phyloP scores from a whole-genome alignment of 2,888 invertebrate genomes.

The Plusia festucae region DNA sequence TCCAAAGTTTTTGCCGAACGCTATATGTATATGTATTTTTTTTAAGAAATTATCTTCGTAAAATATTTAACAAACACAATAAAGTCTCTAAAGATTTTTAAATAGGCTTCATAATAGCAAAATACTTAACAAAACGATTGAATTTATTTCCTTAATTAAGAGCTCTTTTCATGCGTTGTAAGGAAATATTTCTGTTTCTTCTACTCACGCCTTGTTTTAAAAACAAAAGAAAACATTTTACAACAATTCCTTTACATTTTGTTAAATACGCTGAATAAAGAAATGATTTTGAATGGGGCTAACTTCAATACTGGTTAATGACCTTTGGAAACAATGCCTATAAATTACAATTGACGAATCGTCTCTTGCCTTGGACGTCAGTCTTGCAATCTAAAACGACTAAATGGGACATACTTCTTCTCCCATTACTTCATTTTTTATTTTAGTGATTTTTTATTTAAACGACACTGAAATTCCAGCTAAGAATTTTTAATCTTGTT shows the following conservation, averaged over 20 bases:
- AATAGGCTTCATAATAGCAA: slow-evolving; percentile 28
- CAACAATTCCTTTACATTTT: slow-evolving; percentile 29
- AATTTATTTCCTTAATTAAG: slow-evolving; percentile 59
- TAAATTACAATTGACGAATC: background rate
- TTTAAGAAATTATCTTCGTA: background rate
- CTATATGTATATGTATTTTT: background rate
- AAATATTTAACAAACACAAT: slow-evolving; percentile 1
- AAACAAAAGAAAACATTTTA: slow-evolving; percentile 48
- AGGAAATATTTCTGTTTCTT: slow-evolving; percentile 56
- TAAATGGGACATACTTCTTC: background rate
- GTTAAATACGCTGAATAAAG: slow-evolving; percentile 9
- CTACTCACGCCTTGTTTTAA: slow-evolving; percentile 59
- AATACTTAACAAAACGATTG: slow-evolving; percentile 42
- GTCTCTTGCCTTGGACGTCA: background rate
- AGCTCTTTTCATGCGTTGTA: slow-evolving; percentile 49
- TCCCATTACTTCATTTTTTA: background rate
- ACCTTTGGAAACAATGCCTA: background rate
- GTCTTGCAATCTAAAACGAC: background rate
- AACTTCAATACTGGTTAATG: background rate
- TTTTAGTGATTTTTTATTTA: background rate
- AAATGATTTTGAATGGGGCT: background rate
- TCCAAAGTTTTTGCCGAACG: background rate
- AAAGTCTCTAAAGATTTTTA: slow-evolving; percentile 21
- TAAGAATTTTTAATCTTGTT: background rate
- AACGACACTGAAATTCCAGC: background rate